A percentile compares a stretch with the other conserved stretches of the same genome.
Evolutionary conservation across 2,797 vertebrate genomes (phyloP).

Genomic region (Leptoclinus maculatus): DNA sequence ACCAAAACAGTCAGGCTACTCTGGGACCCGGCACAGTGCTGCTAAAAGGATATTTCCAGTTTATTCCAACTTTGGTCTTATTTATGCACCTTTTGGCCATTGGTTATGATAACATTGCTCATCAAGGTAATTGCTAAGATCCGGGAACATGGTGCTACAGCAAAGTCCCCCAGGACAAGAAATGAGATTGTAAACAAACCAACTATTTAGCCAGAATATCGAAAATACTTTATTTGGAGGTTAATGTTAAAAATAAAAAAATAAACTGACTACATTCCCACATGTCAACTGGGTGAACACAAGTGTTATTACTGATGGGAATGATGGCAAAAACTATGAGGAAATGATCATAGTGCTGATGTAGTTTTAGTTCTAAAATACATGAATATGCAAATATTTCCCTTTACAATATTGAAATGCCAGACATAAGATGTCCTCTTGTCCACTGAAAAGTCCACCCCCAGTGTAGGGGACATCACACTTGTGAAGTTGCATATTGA

Average conservation of each 20-base stretch:
- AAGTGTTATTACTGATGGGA: not conserved
- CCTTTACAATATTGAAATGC: not conserved
- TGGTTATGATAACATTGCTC: constrained; percentile 13
- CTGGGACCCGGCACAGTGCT: constrained; percentile 12
- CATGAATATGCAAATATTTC: not conserved
- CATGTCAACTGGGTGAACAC: not conserved
- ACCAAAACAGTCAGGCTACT: constrained; percentile 67
- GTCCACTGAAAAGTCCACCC: too few relatives aligned
- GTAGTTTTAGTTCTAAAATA: not conserved
- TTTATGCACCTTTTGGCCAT: constrained; percentile 3
- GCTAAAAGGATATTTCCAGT: constrained; percentile 38
- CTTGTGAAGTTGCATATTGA: not conserved
- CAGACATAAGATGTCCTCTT: not conserved
- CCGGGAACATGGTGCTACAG: not conserved
- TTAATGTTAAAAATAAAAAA: not conserved
- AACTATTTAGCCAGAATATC: not conserved
- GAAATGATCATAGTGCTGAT: not conserved
- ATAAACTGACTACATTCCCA: not conserved
- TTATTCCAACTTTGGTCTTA: constrained; percentile 21
- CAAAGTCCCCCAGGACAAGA: not conserved
- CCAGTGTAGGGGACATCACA: not conserved
- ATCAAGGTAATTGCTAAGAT: constrained; percentile 1
- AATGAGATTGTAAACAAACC: constrained; percentile 14
- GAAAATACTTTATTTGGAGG: not conserved
- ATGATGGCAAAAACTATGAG: not conserved